Percentiles rank a stretch among this genome's conserved stretches.
Conservation (phyloP, 2,797 vertebrate genomes). For the Schizopygopsis pylzovi region DNA sequence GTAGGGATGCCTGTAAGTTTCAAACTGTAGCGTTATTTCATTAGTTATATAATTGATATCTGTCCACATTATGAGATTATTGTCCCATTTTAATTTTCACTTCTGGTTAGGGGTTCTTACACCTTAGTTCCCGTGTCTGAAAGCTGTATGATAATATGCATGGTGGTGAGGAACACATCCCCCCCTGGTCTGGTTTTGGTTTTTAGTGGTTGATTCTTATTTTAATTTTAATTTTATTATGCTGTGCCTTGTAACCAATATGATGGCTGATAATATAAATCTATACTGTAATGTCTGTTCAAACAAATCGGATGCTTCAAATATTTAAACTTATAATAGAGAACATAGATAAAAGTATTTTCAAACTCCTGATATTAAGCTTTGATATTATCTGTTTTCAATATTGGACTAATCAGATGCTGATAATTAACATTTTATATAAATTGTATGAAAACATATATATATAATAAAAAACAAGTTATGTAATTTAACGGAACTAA, state of each 20-base stretch:
- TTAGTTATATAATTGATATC: not conserved
- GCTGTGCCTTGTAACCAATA: not conserved
- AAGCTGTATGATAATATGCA: not conserved
- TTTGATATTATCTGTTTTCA: not conserved
- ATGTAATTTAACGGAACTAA: not conserved
- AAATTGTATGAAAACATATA: not conserved
- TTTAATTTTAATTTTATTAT: not conserved
- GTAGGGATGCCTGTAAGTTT: not conserved
- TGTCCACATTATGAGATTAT: not conserved
- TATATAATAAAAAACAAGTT: not conserved
- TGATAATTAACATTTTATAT: not conserved
- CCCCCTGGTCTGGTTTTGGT: not conserved
- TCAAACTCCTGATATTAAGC: not conserved
- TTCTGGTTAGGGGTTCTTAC: not conserved
- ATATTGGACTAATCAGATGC: not conserved
- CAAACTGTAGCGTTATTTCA: not conserved
- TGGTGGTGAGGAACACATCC: not conserved
- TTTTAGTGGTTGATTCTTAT: not conserved
- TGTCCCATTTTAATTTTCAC: not conserved
- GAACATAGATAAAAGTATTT: not conserved
- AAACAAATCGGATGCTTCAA: not conserved
- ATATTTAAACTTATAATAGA: not conserved
- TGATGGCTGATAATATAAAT: not conserved
- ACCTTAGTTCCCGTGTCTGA: not conserved
- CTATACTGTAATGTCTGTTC: not conserved